phyloP scores from a whole-genome alignment of 1,140 invertebrate genomes.

The Eciton burchellii region DNA sequence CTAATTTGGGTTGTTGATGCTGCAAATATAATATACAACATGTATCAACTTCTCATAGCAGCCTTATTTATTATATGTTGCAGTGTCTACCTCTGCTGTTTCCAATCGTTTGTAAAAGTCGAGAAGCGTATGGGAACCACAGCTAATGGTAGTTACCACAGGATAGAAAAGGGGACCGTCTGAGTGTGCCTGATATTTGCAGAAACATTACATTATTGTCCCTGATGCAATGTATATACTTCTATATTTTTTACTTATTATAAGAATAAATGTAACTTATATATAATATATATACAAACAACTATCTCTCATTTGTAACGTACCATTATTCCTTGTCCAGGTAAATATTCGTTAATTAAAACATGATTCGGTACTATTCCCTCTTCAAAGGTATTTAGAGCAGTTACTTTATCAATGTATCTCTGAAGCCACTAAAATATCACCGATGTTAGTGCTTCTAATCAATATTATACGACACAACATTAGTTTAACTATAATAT shows the following conservation, averaged over 20 bases:
- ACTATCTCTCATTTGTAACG: conserved; percentile 40
- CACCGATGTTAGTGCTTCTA: not conserved
- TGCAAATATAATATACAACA: conserved; percentile 67
- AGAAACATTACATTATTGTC: conserved; percentile 38
- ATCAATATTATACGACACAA: not conserved
- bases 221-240: conserved; percentile 13
- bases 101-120: conserved; percentile 91
- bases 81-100: conserved; percentile 68
- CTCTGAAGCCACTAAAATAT: conserved; percentile 91
- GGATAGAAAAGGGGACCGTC: conserved; percentile 98
- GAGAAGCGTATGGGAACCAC: conserved; percentile 95
- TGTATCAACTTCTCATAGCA: conserved; percentile 7
- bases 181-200: conserved; percentile 90
- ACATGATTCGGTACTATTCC: conserved; percentile 95
- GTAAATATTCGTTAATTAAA: conserved; percentile 97
- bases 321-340: conserved; percentile 97
- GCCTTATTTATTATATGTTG: not conserved
- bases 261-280: conserved; percentile 15
- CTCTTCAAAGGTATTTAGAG: conserved; percentile 90
- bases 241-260: conserved; percentile 19
- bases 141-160: conserved; percentile 96
- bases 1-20: conserved; percentile 78
- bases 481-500: not conserved
- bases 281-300: conserved; percentile 11
- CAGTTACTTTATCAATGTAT: conserved; percentile 91